Conservation (phyloP, 2,888 invertebrate genomes). For the Chouioia cunea region DNA sequence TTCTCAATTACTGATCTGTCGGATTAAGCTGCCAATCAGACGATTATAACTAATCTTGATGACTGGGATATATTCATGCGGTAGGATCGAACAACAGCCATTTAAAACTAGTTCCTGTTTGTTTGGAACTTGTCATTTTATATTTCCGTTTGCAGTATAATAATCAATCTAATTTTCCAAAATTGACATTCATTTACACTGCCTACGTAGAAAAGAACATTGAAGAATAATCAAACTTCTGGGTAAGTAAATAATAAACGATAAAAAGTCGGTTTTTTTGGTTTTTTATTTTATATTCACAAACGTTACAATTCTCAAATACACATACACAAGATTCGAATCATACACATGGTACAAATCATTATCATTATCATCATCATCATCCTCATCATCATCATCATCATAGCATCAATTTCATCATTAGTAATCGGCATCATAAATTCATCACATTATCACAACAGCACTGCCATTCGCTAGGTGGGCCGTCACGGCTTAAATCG, state of each 20-base stretch:
- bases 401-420: slow-evolving; percentile 42
- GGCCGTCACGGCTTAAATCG: slow-evolving; percentile 44
- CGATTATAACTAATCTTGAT: too few relatives aligned
- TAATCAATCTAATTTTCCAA: too few relatives aligned
- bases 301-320: slow-evolving; percentile 64
- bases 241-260: background rate
- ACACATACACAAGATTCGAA: slow-evolving; percentile 60
- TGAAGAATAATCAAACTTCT: background rate
- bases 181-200: background rate
- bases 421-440: slow-evolving; percentile 46
- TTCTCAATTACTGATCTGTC: slow-evolving; percentile 2
- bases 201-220: background rate
- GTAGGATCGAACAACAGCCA: too few relatives aligned
- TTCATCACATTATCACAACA: slow-evolving; percentile 49
- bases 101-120: too few relatives aligned
- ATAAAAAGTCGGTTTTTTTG: slow-evolving; percentile 54
- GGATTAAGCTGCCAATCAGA: background rate
- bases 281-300: slow-evolving; percentile 64
- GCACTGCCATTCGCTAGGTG: slow-evolving; percentile 46
- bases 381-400: slow-evolving; percentile 43
- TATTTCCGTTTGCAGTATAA: too few relatives aligned
- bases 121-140: too few relatives aligned
- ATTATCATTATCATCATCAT: slow-evolving; percentile 42
- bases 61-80: too few relatives aligned
- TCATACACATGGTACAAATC: slow-evolving; percentile 55